A percentile compares a stretch with the other conserved stretches of the same genome.
Conservation (phyloP, 2,888 invertebrate genomes). For the Synanthedon andrenaeformis region DNA sequence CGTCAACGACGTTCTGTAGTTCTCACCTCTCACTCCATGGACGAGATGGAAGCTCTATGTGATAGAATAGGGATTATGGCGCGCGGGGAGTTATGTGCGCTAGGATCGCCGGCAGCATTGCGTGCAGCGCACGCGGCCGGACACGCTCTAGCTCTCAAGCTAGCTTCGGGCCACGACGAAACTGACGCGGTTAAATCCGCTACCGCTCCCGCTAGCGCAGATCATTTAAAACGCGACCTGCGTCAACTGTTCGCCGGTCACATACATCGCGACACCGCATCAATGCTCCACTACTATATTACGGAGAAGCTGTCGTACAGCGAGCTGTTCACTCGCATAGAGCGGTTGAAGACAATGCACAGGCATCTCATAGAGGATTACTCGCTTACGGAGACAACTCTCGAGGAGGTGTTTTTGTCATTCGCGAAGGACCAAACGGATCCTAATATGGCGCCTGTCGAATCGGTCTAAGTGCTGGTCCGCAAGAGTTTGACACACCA, state of each 20-base stretch:
- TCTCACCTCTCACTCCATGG: constrained; percentile 84
- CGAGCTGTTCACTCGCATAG: constrained; percentile 4
- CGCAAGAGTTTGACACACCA: too few species aligned
- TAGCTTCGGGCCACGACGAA: constrained; percentile 6
- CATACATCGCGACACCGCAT: background rate
- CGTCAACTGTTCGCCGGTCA: constrained; percentile 12
- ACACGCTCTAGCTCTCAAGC: constrained; percentile 40
- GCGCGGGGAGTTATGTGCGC: constrained; percentile 77
- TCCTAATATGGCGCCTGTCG: background rate
- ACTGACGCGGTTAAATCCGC: background rate
- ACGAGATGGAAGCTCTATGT: constrained; percentile 88
- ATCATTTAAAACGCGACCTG: constrained; percentile 40
- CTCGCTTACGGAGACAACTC: constrained; percentile 75
- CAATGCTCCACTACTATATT: constrained; percentile 7
- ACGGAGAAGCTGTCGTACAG: constrained; percentile 7
- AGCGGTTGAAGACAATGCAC: background rate
- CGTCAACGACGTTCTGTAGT: constrained; percentile 69
- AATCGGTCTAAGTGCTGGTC: too few species aligned
- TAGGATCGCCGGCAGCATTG: constrained; percentile 79
- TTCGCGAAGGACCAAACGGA: constrained; percentile 11
- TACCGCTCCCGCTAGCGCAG: constrained; percentile 53
- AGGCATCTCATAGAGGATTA: constrained; percentile 70
- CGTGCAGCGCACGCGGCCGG: constrained; percentile 79
- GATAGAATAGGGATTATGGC: constrained; percentile 83
- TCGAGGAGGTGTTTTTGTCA: constrained; percentile 75